Base-by-base conservation (phyloP, 2,888 invertebrate species). In the Chalcosyrphus nemorum region DNA sequence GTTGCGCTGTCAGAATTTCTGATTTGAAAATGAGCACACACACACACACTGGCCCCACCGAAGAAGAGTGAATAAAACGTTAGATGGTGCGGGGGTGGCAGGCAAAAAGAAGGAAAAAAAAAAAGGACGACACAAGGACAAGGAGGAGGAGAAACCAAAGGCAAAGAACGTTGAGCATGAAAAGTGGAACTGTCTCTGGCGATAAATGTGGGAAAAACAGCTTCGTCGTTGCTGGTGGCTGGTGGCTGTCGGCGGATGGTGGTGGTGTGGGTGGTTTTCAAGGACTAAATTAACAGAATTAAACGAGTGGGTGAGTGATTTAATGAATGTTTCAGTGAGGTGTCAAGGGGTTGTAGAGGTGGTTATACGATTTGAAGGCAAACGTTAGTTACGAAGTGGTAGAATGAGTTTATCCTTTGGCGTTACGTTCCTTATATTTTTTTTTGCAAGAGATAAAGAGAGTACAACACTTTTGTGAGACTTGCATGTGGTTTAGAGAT, bases 261-360 rank as follows among this genome's bases (percentile, higher is more conserved):
- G 13, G 29, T 6, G 24, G 47, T 13, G n/a, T 38, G 57, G 29
- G 15, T 21, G 38, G 66, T 68, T 80, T 74, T 54, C 80, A 84
- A 84, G 84, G 84, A 84, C 84, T 84, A 84, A 84, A 84, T 84
- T 84, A 84, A 84, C 80, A 80, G 68, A 84, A 80, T 84, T 84
- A 84, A 84, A 84, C 80, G 80, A 80, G 84, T 84, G 84, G 84
- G 74, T 84, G 84, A 84, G 84, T 84, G 84, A 78, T 84, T 84
- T 84, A 84, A 84, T 84, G 84, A 84, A 80, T 68, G 80, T 75
- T 84, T 75, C 54, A 84, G 80, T 63, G 65, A 68, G 68, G 78
- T 66, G 56, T 72, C 78, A 66, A 43, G 71, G 50, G 77, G 54
- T 56, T n/a, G 41, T 38, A 43, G 43, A 43, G 43, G 29, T 45